A percentile compares a stretch with the other conserved stretches of the same genome.
Conservation (phyloP, 2,888 invertebrate species). For the Agrochola circellaris region DNA sequence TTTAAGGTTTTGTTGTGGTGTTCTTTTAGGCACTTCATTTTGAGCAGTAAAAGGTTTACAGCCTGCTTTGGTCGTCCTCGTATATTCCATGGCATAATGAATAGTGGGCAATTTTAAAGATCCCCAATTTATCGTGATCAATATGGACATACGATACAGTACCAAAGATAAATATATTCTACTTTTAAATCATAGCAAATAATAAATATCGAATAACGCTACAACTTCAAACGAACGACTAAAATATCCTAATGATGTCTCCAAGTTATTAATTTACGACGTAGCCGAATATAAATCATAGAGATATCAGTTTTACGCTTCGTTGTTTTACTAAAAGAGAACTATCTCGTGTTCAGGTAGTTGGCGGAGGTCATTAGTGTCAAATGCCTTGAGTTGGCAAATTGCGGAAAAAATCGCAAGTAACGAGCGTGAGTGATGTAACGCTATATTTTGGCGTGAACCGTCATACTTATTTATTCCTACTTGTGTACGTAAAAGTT, state of each 20-base stretch:
- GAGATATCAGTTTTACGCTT: conserved; percentile 64
- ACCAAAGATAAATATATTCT: background rate
- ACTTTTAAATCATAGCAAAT: background rate
- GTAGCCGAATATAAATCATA: conserved; percentile 58
- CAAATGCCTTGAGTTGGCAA: conserved; percentile 60
- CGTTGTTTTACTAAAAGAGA: conserved; percentile 67
- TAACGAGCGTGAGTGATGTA: conserved; percentile 46
- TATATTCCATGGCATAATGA: background rate
- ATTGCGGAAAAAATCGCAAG: conserved; percentile 58
- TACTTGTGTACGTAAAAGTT: conserved; percentile 27
- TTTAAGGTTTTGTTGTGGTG: background rate
- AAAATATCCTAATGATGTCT: conserved; percentile 42
- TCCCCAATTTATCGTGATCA: background rate
- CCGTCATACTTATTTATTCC: conserved; percentile 16
- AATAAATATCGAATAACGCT: conserved; percentile 14
- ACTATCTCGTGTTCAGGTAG: conserved; percentile 64
- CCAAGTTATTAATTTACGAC: conserved; percentile 54
- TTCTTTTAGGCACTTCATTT: background rate
- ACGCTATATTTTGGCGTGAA: conserved; percentile 35
- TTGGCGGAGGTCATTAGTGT: conserved; percentile 67
- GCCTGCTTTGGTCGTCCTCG: background rate
- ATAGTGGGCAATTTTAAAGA: background rate
- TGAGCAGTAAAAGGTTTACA: background rate
- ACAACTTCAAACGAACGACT: conserved; percentile 28
- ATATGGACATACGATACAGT: background rate